Evolutionary conservation across 2,797 vertebrate species (phyloP).

Genomic region (Peromyscus aztecus): DNA sequence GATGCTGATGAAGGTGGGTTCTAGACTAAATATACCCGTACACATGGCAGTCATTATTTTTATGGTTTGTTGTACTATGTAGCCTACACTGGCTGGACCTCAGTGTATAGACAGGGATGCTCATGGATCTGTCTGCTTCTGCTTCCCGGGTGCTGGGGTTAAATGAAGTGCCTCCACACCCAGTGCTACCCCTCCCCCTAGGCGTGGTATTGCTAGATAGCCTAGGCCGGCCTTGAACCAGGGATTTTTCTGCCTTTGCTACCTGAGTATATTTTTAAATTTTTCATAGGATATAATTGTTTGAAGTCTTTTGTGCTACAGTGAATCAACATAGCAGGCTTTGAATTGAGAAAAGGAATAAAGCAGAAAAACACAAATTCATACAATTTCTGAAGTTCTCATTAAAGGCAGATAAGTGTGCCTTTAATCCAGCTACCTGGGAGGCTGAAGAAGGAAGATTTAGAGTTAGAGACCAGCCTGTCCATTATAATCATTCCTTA

Average conservation of each 20-base stretch:
- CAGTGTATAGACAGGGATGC: not conserved
- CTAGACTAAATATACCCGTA: slow-evolving; percentile 22
- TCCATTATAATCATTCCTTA: not conserved
- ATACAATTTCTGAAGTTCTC: slow-evolving; percentile 4
- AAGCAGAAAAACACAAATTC: not conserved
- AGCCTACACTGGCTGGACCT: not conserved
- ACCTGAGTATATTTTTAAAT: not conserved
- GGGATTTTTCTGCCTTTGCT: not conserved
- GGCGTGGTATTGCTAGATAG: not conserved
- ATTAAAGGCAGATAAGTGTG: not conserved
- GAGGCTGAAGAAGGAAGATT: not conserved
- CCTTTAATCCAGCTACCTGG: not conserved
- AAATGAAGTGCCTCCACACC: not conserved
- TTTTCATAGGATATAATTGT: slow-evolving; percentile 6
- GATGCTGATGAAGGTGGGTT: slow-evolving; percentile 7
- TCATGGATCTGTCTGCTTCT: not conserved
- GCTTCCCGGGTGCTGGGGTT: not conserved
- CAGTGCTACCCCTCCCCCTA: no score
- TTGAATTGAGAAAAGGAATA: slow-evolving; percentile 47
- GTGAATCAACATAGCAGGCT: not conserved
- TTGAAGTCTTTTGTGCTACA: slow-evolving; percentile 34
- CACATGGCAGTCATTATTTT: slow-evolving; percentile 9
- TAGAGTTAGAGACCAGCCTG: not conserved
- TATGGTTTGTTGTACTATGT: not conserved
- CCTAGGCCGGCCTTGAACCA: not conserved